Evolutionary conservation across 2,797 vertebrate genomes (phyloP).

Genomic region (Enoplosus armatus): DNA sequence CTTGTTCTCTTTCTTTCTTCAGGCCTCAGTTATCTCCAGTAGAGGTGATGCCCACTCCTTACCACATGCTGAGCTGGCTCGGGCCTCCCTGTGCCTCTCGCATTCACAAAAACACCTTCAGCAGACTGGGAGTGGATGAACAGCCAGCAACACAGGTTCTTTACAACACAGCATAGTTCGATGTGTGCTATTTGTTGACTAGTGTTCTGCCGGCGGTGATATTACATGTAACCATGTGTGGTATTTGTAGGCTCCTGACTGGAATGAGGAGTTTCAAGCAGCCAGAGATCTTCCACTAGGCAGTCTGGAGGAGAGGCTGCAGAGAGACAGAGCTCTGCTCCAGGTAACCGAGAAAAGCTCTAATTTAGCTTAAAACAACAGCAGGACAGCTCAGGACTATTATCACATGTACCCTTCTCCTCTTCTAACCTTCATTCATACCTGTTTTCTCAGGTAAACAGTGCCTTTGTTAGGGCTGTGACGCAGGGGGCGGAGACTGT

Average conservation of each 20-base stretch:
- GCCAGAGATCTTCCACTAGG: slow-evolving; percentile 84
- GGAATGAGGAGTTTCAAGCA: slow-evolving; percentile 88
- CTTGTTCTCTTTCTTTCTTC: slow-evolving; percentile 5
- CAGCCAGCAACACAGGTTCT: slow-evolving; percentile 80
- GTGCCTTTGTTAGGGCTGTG: slow-evolving; percentile 84
- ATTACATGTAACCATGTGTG: neutral
- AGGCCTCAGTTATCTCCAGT: slow-evolving; percentile 75
- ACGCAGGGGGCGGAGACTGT: slow-evolving; percentile 83
- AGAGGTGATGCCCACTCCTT: slow-evolving; percentile 82
- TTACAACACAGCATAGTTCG: neutral
- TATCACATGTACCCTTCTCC: neutral
- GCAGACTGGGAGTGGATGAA: slow-evolving; percentile 83
- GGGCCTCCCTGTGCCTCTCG: slow-evolving; percentile 80
- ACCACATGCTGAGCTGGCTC: slow-evolving; percentile 85
- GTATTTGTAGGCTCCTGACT: slow-evolving; percentile 81
- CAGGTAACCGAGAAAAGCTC: slow-evolving; percentile 75
- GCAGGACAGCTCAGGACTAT: neutral
- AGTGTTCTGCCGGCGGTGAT: neutral
- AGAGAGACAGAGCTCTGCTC: slow-evolving; percentile 83
- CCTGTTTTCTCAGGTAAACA: slow-evolving; percentile 80
- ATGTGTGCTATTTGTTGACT: neutral
- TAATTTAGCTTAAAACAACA: neutral
- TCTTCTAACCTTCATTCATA: neutral
- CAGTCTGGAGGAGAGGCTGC: slow-evolving; percentile 84
- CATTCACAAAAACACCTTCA: slow-evolving; percentile 82